These are phyloP conservation scores for Lamproptera curius DNA, from an alignment of 2,888 invertebrate species.

Conservation along the genomic window DNA sequence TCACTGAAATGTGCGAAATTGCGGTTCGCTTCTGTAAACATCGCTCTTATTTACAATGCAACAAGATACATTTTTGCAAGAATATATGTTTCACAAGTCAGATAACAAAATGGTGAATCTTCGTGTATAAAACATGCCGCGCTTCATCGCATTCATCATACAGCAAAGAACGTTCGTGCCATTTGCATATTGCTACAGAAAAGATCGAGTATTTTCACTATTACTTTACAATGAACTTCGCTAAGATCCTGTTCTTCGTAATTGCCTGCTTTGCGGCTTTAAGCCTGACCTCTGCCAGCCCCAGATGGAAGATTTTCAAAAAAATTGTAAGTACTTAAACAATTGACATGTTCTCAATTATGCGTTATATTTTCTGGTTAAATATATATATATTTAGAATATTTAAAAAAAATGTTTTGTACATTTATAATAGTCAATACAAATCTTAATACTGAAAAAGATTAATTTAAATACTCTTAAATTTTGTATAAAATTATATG, in stretches of 20 bases:
- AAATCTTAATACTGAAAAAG: no score
- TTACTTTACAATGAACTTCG: conserved; percentile 41
- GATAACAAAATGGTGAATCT: not conserved
- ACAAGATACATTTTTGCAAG: not conserved
- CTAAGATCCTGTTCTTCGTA: conserved; percentile 32
- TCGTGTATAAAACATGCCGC: conserved; percentile 2
- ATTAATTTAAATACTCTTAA: no score
- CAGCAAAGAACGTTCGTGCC: not conserved
- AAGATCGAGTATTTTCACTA: not conserved
- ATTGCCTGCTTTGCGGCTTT: conserved; percentile 31
- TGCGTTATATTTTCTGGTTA: no score
- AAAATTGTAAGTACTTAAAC: conserved; percentile 37
- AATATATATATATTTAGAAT: no score
- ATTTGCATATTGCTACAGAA: not conserved
- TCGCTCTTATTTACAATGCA: not conserved
- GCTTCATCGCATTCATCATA: conserved; percentile 4
- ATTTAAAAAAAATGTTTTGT: no score
- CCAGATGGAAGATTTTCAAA: conserved; percentile 36
- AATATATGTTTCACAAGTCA: not conserved
- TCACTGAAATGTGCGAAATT: not conserved
- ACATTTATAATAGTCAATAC: no score
- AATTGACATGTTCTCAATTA: no score
- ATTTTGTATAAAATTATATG: no score
- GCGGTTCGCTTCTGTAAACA: not conserved
- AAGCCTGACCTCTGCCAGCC: conserved; percentile 28